phyloP scores from a whole-genome alignment of 2,888 invertebrate species.

The Maniola hyperantus region DNA sequence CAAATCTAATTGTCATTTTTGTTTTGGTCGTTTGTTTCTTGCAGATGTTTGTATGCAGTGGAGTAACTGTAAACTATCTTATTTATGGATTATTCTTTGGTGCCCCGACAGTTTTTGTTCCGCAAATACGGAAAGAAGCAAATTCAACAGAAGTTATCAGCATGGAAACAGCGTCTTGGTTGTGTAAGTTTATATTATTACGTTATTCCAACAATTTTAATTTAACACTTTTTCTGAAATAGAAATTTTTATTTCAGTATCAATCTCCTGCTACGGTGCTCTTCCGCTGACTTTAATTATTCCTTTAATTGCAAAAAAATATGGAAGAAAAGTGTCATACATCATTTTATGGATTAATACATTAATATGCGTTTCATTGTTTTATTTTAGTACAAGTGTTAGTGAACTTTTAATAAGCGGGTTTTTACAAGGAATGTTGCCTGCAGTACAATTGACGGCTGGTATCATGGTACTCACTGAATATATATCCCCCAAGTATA shows the following conservation, averaged over 20 bases:
- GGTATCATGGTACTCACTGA: slow-evolving; percentile 44
- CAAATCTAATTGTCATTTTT: background rate
- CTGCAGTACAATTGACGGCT: background rate
- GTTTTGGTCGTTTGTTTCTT: slow-evolving; percentile 21
- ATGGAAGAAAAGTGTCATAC: slow-evolving; percentile 18
- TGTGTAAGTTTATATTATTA: slow-evolving; percentile 32
- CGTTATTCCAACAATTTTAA: background rate
- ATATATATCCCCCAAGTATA: slow-evolving; percentile 46
- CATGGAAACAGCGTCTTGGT: slow-evolving; percentile 45
- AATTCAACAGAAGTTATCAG: slow-evolving; percentile 40
- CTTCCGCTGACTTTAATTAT: slow-evolving; percentile 1
- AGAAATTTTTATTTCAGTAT: background rate
- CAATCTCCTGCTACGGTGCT: slow-evolving; percentile 10
- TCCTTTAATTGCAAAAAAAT: slow-evolving; percentile 2
- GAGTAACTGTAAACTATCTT: slow-evolving; percentile 43
- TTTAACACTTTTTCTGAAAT: too few species aligned
- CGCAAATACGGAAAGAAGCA: slow-evolving; percentile 42
- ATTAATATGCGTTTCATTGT: background rate
- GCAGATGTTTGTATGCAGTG: slow-evolving; percentile 42
- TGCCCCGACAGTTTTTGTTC: slow-evolving; percentile 44
- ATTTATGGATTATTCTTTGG: slow-evolving; percentile 43
- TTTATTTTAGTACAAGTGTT: slow-evolving; percentile 15
- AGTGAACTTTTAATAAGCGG: slow-evolving; percentile 21
- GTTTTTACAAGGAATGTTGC: slow-evolving; percentile 12
- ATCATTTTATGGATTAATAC: slow-evolving; percentile 5